Percentiles rank a stretch among this genome's conserved stretches.
Conservation (phyloP, 2,113 vertebrate species). For the Cyprinodon tularosa region DNA sequence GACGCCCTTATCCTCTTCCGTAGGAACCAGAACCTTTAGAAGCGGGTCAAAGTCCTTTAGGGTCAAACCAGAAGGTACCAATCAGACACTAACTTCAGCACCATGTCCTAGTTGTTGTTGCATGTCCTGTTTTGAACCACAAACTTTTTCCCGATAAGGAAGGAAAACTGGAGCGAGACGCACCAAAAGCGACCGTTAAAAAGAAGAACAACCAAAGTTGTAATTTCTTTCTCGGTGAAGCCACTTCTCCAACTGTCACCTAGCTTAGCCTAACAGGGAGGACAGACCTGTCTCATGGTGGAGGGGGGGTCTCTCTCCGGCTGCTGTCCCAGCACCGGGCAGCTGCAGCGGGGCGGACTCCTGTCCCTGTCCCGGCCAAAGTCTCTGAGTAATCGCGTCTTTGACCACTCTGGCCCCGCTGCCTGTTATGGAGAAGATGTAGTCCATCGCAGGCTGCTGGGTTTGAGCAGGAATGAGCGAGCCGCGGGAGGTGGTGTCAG, state of each 20-base stretch:
- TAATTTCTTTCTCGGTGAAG: not conserved
- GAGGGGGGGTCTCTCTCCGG: not conserved
- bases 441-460: conserved; percentile 66
- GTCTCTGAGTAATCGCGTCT: conserved; percentile 71
- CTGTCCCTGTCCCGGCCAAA: conserved; percentile 66
- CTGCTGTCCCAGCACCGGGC: not conserved
- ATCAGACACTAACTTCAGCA: no score
- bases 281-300: conserved; percentile 49
- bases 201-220: not conserved
- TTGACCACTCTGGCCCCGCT: conserved; percentile 71
- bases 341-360: conserved; percentile 31
- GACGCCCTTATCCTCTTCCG: no score
- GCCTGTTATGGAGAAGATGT: conserved; percentile 74
- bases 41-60: no score
- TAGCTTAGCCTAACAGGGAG: no score
- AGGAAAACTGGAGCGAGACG: no score
- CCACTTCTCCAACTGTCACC: not conserved
- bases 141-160: no score
- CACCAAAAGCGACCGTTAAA: no score
- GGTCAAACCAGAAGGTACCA: no score
- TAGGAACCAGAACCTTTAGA: no score
- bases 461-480: no score
- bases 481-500: not conserved
- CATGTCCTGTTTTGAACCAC: no score
- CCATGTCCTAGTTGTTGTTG: no score